Base-by-base conservation (phyloP, 2,797 vertebrate genomes). In the Poecilia velifera region DNA sequence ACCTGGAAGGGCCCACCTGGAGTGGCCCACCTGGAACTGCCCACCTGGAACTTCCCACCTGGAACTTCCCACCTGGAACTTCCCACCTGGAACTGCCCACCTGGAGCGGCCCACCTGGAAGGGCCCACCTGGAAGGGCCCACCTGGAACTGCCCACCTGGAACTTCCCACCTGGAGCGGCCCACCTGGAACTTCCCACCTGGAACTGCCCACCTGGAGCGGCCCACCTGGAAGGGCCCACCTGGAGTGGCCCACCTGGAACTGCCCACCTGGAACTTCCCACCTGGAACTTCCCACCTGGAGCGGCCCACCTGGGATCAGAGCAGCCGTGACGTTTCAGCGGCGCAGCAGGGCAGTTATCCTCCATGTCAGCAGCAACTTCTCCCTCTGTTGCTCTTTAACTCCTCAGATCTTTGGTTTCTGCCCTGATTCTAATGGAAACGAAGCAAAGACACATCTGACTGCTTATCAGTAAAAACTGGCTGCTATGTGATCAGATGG, bases 221-320 rank as follows among this genome's bases (percentile, higher is more conserved):
- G 36, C 0, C 36, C 77, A 90, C 92, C 89, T 86, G 80, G 89
- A 94, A 92, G 86, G 82, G 88, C 88, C 85, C 94, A 92, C 93
- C 91, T 92, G 92, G 92, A 36, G 4, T 4, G 36, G 36, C 36
- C 36, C 77, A 90, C 92, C 89, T 86, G 80, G 89, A 94, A 92
- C 86, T 82, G 87, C 88, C 85, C 94, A 92, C 93, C 91, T 92
- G 92, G 93, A 36, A 36, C 36, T 3, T 0, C 36, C 36, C 77
- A 90, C 92, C 89, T 92, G 92, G 93, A 36, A 36, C 36, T 36
- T 4, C 36, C 36, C 77, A 90, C 92, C 89, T 86, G 80, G 89
- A 94, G 91, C 86, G 82, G 89, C 88, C 85, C 94, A 92, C 93
- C 91, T 92, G 92, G 93, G 91, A 94, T 86, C 82, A 91, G 87